These are phyloP conservation scores for Cheilosia grossa DNA, from an alignment of 2,888 invertebrate genomes.

Conservation along the genomic window DNA sequence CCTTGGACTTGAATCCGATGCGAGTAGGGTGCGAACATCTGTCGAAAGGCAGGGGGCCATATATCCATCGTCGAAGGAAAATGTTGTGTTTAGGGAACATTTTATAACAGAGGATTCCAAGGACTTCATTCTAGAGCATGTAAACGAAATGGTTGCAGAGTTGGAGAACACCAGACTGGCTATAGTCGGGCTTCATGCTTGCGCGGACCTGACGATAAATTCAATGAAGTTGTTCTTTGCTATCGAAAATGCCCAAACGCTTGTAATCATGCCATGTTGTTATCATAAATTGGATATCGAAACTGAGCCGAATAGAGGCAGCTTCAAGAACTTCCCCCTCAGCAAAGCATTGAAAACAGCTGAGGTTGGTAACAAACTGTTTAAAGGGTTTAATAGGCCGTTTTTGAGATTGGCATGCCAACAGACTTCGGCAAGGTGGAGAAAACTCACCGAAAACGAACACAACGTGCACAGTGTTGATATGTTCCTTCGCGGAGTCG, in stretches of 20 bases:
- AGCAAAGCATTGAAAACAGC: conserved; percentile 84
- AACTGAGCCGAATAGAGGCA: conserved; percentile 70
- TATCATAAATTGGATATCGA: conserved; percentile 88
- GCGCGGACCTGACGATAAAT: conserved; percentile 89
- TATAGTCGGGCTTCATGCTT: conserved; percentile 89
- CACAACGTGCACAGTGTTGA: conserved; percentile 83
- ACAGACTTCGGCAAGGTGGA: conserved; percentile 85
- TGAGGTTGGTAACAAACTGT: conserved; percentile 77
- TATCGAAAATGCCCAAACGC: conserved; percentile 84
- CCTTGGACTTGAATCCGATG: conserved; percentile 88
- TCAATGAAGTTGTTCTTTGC: conserved; percentile 87
- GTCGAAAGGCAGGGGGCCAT: conserved; percentile 85
- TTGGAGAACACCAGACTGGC: conserved; percentile 76
- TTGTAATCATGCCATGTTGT: conserved; percentile 91
- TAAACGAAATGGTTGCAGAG: conserved; percentile 79
- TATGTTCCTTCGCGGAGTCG: conserved; percentile 86
- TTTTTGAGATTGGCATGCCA: conserved; percentile 90
- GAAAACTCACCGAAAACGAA: conserved; percentile 83
- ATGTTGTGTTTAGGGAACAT: conserved; percentile 86
- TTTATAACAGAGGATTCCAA: conserved; percentile 85
- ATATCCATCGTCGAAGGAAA: conserved; percentile 84
- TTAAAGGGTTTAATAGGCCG: conserved; percentile 85
- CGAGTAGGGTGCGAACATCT: conserved; percentile 85
- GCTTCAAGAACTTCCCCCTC: conserved; percentile 88
- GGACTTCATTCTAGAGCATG: conserved; percentile 82